These are phyloP conservation scores for Liparis tanakae DNA, from an alignment of 2,797 vertebrate genomes.

Conservation along the genomic window DNA sequence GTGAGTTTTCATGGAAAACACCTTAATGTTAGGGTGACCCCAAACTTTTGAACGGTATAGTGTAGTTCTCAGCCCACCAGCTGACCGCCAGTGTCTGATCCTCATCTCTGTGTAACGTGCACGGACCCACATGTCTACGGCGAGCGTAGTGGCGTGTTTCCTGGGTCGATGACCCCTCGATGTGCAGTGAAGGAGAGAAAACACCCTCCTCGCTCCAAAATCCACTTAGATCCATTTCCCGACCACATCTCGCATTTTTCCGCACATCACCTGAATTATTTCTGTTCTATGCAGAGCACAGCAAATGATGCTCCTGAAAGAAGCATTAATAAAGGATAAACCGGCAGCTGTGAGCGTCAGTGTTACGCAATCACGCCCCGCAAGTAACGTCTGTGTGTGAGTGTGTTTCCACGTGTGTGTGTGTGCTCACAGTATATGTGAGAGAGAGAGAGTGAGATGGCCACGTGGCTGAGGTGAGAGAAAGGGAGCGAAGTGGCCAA, in stretches of 20 bases:
- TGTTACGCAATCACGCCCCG: constrained; percentile 66
- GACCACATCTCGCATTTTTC: constrained; percentile 32
- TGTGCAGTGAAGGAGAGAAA: constrained; percentile 13
- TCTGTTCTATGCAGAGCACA: constrained; percentile 37
- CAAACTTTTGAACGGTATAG: no score
- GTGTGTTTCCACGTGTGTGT: constrained; percentile 4
- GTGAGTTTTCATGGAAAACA: no score
- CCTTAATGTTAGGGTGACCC: no score
- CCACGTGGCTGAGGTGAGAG: constrained; percentile 44
- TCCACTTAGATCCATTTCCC: constrained; percentile 37
- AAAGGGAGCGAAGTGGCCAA: constrained; percentile 26
- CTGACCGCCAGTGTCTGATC: constrained; percentile 13
- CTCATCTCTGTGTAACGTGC: constrained; percentile 29
- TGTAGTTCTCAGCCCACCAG: constrained; percentile 46
- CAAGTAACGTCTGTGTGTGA: constrained; percentile 17
- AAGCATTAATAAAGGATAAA: constrained; percentile 74
- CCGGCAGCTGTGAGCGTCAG: constrained; percentile 61
- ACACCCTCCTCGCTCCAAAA: background rate
- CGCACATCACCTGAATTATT: constrained; percentile 59
- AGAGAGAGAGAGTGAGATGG: constrained; percentile 20
- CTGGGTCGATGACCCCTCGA: background rate
- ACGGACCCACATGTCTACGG: background rate
- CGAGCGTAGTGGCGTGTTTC: background rate
- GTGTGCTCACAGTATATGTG: no score
- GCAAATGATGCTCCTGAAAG: constrained; percentile 62